Evolutionary conservation across 1,140 invertebrate genomes (phyloP), one percentile per base, ranked within the genome.

Genomic region (Drosophila insularis): DNA sequence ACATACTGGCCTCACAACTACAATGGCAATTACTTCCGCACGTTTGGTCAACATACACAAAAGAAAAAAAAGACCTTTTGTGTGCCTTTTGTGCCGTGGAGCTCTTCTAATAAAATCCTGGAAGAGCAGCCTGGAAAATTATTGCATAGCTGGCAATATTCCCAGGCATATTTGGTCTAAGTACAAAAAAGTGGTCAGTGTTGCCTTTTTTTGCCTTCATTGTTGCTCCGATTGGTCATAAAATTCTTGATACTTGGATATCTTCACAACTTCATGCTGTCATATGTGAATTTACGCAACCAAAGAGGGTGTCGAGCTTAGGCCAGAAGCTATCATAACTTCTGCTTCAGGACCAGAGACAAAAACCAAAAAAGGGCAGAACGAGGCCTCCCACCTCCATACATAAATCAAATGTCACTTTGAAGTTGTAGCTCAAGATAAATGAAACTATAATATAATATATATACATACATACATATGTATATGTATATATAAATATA

Each of bases 351-450:
- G 35, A 43, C 43, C 58, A 21, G 21, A 31, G 19, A 8, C 14
- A 13, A 10, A n/a, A n/a, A 21, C 21, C 21, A 1, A 21, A 8
- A 21, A 35, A 32, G 31, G 14, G 14, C 31, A 19, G 6, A 19
- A 19, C 8, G 8, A 46, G 43, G 43, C 43, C 39, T 35, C 54
- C 55, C 74, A 74, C 39, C 62, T 39, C 56, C 78, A 75, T 50
- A 40, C 84, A 89, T 86, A 87, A 86, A 86, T 86, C 82, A 86
- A 82, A 86, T 86, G 82, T 87, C 74, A 75, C 75, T 81, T 87
- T 87, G 79, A 76, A 81, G 82, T 87, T 86, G 55, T 68, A 63
- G 27, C 40, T 19, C 62, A 74, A 76, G 67, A 87, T 76, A 81
- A 87, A 76, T 81, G 71, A 82, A 87, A 86, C 82, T 87, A 87